Conservation (phyloP, 2,888 invertebrate genomes). For the Heliconius aoede region DNA sequence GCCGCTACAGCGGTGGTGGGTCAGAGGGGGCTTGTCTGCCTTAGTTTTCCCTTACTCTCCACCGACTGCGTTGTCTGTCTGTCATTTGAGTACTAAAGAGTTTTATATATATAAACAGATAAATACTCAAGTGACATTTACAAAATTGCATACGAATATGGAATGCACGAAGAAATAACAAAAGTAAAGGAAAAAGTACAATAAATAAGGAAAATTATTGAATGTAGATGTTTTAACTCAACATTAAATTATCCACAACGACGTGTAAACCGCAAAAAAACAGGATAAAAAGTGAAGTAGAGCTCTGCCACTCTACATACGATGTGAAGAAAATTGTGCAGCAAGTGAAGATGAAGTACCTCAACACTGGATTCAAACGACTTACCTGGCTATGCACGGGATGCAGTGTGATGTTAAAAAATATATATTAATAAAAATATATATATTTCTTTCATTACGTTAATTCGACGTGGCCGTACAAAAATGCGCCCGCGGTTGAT, state of each 20-base stretch:
- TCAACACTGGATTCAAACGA: too few relatives aligned
- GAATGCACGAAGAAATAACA: background rate
- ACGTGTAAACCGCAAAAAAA: background rate
- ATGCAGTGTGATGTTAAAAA: background rate
- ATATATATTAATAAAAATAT: background rate
- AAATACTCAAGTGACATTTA: background rate
- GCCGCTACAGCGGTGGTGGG: too few relatives aligned
- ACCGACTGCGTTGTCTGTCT: too few relatives aligned
- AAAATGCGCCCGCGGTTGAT: constrained; percentile 31
- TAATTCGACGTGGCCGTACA: constrained; percentile 14
- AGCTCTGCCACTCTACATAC: too few relatives aligned
- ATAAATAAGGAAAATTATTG: background rate
- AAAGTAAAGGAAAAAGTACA: background rate
- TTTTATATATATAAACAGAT: background rate
- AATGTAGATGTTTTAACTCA: background rate
- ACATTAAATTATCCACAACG: background rate
- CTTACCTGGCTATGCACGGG: too few relatives aligned
- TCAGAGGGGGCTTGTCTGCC: too few relatives aligned
- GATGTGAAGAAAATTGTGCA: too few relatives aligned
- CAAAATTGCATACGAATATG: background rate
- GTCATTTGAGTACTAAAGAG: too few relatives aligned
- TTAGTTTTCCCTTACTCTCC: too few relatives aligned
- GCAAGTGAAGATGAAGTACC: too few relatives aligned
- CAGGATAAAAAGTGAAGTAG: background rate
- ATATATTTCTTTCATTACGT: background rate